Percentiles rank a stretch among this genome's conserved stretches.
phyloP scores from a whole-genome alignment of 2,113 vertebrate genomes.

The Semnornis frantzii region DNA sequence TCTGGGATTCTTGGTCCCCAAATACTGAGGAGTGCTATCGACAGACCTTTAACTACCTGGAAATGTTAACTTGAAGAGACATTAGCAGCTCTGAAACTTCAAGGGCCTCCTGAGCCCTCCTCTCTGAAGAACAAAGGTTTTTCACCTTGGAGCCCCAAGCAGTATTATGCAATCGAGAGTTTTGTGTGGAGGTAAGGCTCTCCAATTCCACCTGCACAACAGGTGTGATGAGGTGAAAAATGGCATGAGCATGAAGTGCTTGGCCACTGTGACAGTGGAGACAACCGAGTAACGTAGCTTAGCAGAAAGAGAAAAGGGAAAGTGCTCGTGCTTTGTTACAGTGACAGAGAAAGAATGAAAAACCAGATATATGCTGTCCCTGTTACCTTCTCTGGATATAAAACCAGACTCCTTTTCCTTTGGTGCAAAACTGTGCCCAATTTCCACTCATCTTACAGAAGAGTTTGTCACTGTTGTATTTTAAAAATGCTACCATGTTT shows the following conservation, averaged over 20 bases:
- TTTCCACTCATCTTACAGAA: background rate
- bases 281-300: background rate
- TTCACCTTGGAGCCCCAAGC: background rate
- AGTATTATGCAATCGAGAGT: fast-evolving
- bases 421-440: background rate
- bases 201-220: background rate
- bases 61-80: background rate
- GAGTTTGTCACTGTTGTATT: background rate
- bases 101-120: background rate
- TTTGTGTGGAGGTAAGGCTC: background rate
- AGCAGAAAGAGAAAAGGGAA: background rate
- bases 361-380: background rate
- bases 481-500: background rate
- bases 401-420: background rate
- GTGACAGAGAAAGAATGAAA: background rate
- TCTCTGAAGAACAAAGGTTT: background rate
- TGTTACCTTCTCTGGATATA: background rate
- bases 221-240: background rate
- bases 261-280: background rate
- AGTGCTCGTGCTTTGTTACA: background rate
- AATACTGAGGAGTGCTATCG: background rate
- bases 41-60: background rate
- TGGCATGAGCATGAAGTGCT: fast-evolving
- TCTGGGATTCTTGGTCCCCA: background rate
- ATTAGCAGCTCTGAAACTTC: background rate